Evolutionary conservation across 2,888 invertebrate species (phyloP).

Genomic region (Sinelater perroti): DNA sequence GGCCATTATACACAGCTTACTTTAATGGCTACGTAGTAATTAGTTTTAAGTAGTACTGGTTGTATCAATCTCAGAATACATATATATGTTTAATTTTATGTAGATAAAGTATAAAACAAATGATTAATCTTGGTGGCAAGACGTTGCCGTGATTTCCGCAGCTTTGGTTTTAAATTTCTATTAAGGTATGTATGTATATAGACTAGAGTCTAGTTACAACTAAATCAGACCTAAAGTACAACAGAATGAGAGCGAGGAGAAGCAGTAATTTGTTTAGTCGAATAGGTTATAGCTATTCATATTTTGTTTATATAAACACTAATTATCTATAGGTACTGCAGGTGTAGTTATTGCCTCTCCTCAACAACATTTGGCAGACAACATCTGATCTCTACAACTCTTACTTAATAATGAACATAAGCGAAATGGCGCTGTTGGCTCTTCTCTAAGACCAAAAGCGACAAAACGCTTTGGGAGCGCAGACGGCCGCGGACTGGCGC

Average conservation of each 20-base stretch:
- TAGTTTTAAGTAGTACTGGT: slow-evolving; percentile 53
- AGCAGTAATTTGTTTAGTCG: slow-evolving; percentile 52
- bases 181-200: slow-evolving; percentile 41
- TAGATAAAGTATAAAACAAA: slow-evolving; percentile 57
- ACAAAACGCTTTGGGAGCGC: slow-evolving; percentile 50
- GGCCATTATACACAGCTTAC: slow-evolving; percentile 60
- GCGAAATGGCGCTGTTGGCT: slow-evolving; percentile 37
- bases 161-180: slow-evolving; percentile 38
- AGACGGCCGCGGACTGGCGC: slow-evolving; percentile 46
- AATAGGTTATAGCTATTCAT: slow-evolving; percentile 39
- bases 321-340: slow-evolving; percentile 46
- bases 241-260: slow-evolving; percentile 57
- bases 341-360: slow-evolving; percentile 55
- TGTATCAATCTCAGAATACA: slow-evolving; percentile 53
- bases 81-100: no score
- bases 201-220: slow-evolving; percentile 54
- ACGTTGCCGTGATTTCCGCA: slow-evolving; percentile 40
- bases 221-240: slow-evolving; percentile 59
- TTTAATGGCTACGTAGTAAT: slow-evolving; percentile 57
- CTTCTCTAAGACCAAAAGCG: slow-evolving; percentile 36
- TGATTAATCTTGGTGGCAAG: slow-evolving; percentile 43
- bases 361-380: slow-evolving; percentile 59
- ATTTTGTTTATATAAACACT: slow-evolving; percentile 50
- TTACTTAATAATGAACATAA: slow-evolving; percentile 45
- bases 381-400: slow-evolving; percentile 56